Base-by-base conservation (phyloP, 2,888 invertebrate species). In the Tricholauxania praeusta region DNA sequence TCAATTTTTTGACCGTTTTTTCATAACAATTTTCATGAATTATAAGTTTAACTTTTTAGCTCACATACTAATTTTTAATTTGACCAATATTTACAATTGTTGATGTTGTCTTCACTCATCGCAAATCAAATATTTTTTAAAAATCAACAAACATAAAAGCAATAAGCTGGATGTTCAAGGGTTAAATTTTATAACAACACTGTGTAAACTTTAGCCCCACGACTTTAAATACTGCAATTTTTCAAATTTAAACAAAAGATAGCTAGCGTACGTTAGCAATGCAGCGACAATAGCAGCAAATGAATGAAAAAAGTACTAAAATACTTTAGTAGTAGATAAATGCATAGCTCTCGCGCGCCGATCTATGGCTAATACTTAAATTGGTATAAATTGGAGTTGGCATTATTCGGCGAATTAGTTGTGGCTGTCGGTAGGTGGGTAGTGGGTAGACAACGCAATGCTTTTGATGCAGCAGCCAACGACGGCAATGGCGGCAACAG, bases 321-420 rank as follows among this genome's bases (percentile, higher is more conserved):
- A 7, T 39, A 10, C 39, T 32, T 60, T 39, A n/a, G 60, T 47
- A 15, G n/a, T 39, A 39, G 39, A 39, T 39, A 39, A 39, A 39
- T 39, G 39, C 10, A 32, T 12, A 17, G 32, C 12, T 15, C 15
- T 32, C 15, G 47, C 60, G n/a, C 17, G n/a, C n/a, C 39, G 60
- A 32, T 39, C 60, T 32, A 17, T 32, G 47, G 28, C 12, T 62
- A 39, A 39, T 14, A 32, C 32, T 22, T 22, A 62, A 39, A 62
- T 68, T 68, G 70, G 64, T 73, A 60, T 71, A 73, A 73, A 73
- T 73, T 73, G 73, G 69, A 66, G 73, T 70, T 73, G 73, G 70
- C 73, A 62, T 73, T 71, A 47, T 73, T 52, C 39, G 69, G 73
- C 71, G 73, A 67, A 71, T 71, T 70, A 70, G 53, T 22, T 32